These are phyloP conservation scores for Sporophila hypoxantha DNA, from an alignment of 2,113 vertebrate genomes.

Conservation along the genomic window DNA sequence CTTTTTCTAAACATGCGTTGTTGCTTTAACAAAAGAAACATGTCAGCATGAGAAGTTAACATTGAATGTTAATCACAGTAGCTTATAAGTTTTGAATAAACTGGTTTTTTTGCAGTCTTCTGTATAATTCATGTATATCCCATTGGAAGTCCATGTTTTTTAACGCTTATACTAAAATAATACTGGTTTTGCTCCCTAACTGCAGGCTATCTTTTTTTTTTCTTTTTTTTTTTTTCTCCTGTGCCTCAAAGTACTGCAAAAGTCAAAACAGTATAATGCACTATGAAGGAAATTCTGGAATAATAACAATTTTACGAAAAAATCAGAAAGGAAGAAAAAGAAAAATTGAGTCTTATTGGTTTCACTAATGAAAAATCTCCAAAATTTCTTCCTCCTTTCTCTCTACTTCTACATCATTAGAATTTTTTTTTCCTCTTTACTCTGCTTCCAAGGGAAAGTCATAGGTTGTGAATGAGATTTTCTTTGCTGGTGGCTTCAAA, in stretches of 20 bases:
- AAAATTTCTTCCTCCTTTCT: not conserved
- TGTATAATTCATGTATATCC: not conserved
- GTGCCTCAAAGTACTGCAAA: not conserved
- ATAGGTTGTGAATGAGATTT: not conserved
- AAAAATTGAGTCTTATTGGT: not conserved
- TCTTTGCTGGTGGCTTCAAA: not conserved
- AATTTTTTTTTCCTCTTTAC: not conserved
- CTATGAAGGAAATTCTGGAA: not conserved
- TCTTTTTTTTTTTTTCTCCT: too few species aligned
- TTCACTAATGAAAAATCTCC: not conserved
- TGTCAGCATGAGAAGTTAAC: not conserved
- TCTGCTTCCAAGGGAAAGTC: not conserved
- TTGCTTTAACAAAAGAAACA: not conserved
- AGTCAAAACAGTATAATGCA: not conserved
- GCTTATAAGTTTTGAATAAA: not conserved
- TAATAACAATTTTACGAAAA: not conserved
- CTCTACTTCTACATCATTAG: not conserved
- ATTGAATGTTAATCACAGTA: not conserved
- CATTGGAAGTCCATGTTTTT: not conserved
- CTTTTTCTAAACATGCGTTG: not conserved
- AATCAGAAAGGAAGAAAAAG: not conserved
- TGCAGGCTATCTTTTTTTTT: not conserved
- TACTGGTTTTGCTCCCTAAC: not conserved
- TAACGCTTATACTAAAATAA: not conserved
- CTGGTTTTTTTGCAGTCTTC: not conserved